Base-by-base conservation (phyloP, 2,888 invertebrate species). In the Helicoverpa assulta region DNA sequence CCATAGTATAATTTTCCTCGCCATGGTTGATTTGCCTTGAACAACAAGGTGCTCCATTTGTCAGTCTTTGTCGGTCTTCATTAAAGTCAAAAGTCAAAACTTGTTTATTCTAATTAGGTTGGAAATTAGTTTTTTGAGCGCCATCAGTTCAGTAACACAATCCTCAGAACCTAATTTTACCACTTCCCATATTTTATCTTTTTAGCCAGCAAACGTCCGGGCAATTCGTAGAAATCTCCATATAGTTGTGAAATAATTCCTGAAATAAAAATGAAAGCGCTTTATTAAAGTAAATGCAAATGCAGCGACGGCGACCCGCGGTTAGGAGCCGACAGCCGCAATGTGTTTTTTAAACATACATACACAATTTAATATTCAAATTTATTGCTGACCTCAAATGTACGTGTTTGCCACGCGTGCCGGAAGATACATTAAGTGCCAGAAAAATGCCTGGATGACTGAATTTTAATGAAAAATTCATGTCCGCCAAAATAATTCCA, bases 341-440 rank as follows among this genome's bases (percentile, higher is more conserved):
- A 65, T 75, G 52, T 75, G 57, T 66, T 65, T 65, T 70, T 64
- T 40, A 70, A 74, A 78, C 52, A 78, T 16, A 54, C 40, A 56
- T 18, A 67, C 37, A 68, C 40, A 55, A 76, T 75, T 78, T 78
- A 66, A 80, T 75, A 75, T 78, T 68, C 56, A 66, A 79, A 79
- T 70, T 61, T 67, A 78, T 67, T 58, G 51, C 54, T 14, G 19
- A 62, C 50, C 52, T 59, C 43, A 57, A 68, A 65, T 47, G 47
- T 47, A 70, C n/a, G 29, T 64, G 68, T 54, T 50, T 7, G 8
- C 18, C 8, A 50, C 18, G 43, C 29, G 21, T 26, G 65, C n/a
- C 2, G 21, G 37, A 60, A 26, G 52, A 60, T 58, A 52, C 12
- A 55, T 19, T 18, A 37, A 53, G 33, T 55, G 37, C 55, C 26